A percentile compares a stretch with the other conserved stretches of the same genome.
Conservation (phyloP, 1,140 invertebrate genomes). For the Oscheius sp. region DNA sequence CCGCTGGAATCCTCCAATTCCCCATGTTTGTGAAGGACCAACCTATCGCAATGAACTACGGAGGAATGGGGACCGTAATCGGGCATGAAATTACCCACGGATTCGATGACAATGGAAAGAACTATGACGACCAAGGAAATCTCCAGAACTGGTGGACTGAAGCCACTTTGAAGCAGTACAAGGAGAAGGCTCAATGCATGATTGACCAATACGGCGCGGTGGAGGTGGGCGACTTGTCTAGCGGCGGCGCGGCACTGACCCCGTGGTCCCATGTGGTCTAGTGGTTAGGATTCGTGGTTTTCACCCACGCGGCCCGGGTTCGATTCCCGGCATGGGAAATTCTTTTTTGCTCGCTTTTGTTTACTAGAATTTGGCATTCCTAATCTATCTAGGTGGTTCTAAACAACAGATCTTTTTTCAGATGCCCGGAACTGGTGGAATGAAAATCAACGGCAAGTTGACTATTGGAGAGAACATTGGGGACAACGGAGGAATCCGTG, state of each 20-base stretch:
- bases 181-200: conserved; percentile 69
- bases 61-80: conserved; percentile 65
- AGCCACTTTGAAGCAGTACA: conserved; percentile 1
- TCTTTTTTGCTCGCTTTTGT: too few species aligned
- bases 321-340: conserved; percentile 78
- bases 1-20: conserved; percentile 54
- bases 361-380: too few species aligned
- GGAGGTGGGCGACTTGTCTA: conserved; percentile 69
- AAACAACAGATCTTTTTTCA: too few species aligned
- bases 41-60: conserved; percentile 61
- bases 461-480: too few species aligned
- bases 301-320: conserved; percentile 80
- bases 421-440: too few species aligned
- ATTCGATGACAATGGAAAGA: conserved; percentile 62
- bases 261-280: background rate
- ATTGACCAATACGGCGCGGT: conserved; percentile 77
- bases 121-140: conserved; percentile 63
- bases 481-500: too few species aligned
- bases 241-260: too few species aligned
- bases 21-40: conserved; percentile 51
- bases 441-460: too few species aligned
- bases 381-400: too few species aligned
- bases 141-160: conserved; percentile 66
- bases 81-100: conserved; percentile 65
- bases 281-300: conserved; percentile 69